Percentiles rank a stretch among this genome's conserved stretches.
phyloP scores from a whole-genome alignment of 2,888 invertebrate genomes.

The Catocala nupta region DNA sequence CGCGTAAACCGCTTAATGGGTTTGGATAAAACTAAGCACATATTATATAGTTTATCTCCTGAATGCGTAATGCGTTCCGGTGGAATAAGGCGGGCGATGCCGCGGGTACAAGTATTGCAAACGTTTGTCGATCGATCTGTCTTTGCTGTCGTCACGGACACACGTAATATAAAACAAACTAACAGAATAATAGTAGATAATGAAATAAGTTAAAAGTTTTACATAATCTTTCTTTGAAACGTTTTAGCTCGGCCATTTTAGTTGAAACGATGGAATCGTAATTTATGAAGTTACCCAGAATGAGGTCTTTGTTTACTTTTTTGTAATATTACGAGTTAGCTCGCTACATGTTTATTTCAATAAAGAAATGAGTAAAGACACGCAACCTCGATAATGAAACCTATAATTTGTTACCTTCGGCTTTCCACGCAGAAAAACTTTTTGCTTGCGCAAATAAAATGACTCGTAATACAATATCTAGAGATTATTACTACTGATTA shows the following conservation, averaged over 20 bases:
- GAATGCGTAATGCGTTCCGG: too few relatives aligned
- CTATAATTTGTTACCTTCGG: slow-evolving; percentile 50
- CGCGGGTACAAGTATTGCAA: too few relatives aligned
- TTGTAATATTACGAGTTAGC: slow-evolving; percentile 53
- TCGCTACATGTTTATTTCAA: slow-evolving; percentile 62
- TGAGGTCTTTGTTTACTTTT: slow-evolving; percentile 63
- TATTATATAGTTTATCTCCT: too few relatives aligned
- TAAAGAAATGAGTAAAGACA: slow-evolving; percentile 62
- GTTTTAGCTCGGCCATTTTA: slow-evolving; percentile 14
- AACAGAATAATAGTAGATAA: neutral
- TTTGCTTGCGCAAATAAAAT: slow-evolving; percentile 31
- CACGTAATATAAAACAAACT: neutral
- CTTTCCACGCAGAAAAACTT: slow-evolving; percentile 36
- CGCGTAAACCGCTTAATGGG: too few relatives aligned
- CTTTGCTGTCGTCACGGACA: neutral
- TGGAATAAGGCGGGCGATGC: too few relatives aligned
- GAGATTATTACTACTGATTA: neutral
- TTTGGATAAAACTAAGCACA: too few relatives aligned
- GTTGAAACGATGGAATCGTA: slow-evolving; percentile 38
- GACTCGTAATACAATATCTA: slow-evolving; percentile 11
- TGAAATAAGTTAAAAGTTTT: slow-evolving; percentile 1
- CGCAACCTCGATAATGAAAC: slow-evolving; percentile 61
- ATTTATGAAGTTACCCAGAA: slow-evolving; percentile 51
- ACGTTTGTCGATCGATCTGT: too few relatives aligned
- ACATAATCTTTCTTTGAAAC: slow-evolving; percentile 9